Evolutionary conservation across 2,888 invertebrate species (phyloP), one percentile per base, ranked within the genome.

Genomic region (Zele albiditarsus): DNA sequence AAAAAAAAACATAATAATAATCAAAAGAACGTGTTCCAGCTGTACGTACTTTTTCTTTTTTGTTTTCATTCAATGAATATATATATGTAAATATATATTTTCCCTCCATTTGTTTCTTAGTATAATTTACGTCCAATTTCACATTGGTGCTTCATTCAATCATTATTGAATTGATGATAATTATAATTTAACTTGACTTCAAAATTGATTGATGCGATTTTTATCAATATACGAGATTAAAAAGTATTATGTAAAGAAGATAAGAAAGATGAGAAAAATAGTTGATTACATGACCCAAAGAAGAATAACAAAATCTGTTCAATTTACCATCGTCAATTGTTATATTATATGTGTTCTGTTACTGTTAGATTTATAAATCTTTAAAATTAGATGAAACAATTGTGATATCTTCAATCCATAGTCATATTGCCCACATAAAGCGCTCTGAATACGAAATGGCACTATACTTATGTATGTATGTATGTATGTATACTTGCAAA

Each of bases 391-490:
- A 57, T 57, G 42, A 71, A 73, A 66, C 66, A 67, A 73, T 57
- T 67, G 72, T 73, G 72, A 73, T 73, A 73, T 73, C 57, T 73
- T 73, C 38, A 38, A 57, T 57, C 27, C 57, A 57, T 67, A 67
- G 27, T 67, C 28, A 53, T 69, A 69, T 66, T 66, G 42, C 27
- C 57, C 23, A 71, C 38, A 60, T 46, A 60, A 27, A 42, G 58
- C 72, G 57, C 58, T 73, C 58, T 66, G 66, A 73, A 73, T 67
- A 67, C n/a, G 5, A 67, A 65, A 38, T 65, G 65, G 65, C 65
- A 38, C 38, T 65, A 65, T 65, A 38, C 33, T 65, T 65, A 65
- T 38, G 8, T 12, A 65, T 65, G 33, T 38, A 23, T 27, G 25
- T 25, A 33, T 33, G 20, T 31, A 63, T 12, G 14, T 60, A 25